Evolutionary conservation across 2,113 vertebrate genomes (phyloP).

Genomic region (Serinus canaria): DNA sequence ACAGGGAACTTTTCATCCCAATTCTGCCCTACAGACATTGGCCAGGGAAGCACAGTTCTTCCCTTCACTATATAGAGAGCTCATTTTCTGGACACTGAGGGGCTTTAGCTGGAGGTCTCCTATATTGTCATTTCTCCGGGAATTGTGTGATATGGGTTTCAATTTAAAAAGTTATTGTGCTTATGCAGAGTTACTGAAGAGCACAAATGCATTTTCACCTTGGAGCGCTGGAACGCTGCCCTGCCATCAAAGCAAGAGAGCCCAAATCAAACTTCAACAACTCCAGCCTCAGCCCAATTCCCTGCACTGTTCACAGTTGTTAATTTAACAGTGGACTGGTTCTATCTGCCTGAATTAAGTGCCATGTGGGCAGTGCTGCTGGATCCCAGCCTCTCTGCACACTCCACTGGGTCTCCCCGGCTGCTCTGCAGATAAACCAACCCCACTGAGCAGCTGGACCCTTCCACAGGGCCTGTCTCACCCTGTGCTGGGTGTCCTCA

Average conservation of each 20-base stretch:
- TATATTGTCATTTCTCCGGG: background rate
- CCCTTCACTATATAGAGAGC: rapidly evolving
- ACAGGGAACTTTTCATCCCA: background rate
- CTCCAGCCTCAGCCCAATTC: background rate
- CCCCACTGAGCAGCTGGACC: rapidly evolving
- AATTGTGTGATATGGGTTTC: background rate
- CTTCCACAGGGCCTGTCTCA: background rate
- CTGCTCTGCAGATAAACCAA: background rate
- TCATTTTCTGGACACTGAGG: background rate
- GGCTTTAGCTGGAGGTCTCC: background rate
- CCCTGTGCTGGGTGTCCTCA: background rate
- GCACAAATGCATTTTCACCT: slow-evolving; percentile 6
- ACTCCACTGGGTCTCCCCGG: background rate
- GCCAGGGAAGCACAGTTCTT: background rate
- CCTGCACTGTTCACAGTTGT: background rate
- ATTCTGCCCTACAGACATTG: background rate
- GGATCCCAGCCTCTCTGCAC: background rate
- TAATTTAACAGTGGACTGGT: slow-evolving; percentile 39
- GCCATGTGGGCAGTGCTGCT: background rate
- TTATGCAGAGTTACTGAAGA: slow-evolving; percentile 15
- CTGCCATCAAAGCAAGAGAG: background rate
- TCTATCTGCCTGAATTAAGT: background rate
- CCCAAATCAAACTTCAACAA: background rate
- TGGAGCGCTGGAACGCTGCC: background rate
- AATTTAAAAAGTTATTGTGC: slow-evolving; percentile 5